Conservation (phyloP, 64 coral and sea anemone species). For the Platygyra sinensis region DNA sequence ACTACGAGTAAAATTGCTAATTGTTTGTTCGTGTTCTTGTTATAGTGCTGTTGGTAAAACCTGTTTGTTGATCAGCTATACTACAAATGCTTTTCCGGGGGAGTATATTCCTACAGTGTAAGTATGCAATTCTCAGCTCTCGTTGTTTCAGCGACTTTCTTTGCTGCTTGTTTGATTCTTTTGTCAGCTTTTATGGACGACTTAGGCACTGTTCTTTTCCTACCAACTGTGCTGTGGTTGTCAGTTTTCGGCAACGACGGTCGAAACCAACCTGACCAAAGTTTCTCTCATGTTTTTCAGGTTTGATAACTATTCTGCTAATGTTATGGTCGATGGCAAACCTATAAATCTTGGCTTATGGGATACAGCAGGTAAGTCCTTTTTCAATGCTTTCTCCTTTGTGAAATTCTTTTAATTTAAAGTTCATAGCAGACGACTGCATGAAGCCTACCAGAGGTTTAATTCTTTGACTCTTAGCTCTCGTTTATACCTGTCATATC, state of each 20-base stretch:
- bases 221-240: background rate
- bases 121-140: slow-evolving; percentile 49
- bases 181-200: background rate
- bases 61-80: slow-evolving; percentile 91
- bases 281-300: slow-evolving; percentile 40
- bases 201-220: background rate
- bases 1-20: slow-evolving; percentile 14
- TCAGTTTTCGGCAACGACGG: background rate
- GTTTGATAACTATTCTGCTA: slow-evolving; percentile 93
- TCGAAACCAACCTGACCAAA: background rate
- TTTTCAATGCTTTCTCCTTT: background rate
- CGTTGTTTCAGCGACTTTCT: slow-evolving; percentile 4
- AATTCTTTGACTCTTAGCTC: too few species aligned
- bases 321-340: slow-evolving; percentile 95
- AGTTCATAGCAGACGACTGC: background rate
- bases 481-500: too few species aligned
- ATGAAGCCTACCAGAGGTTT: background rate
- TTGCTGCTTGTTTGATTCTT: background rate
- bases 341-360: slow-evolving; percentile 93
- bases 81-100: slow-evolving; percentile 92
- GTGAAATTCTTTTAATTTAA: background rate
- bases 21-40: slow-evolving; percentile 20
- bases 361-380: slow-evolving; percentile 91
- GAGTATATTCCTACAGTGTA: slow-evolving; percentile 99
- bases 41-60: slow-evolving; percentile 97